Evolutionary conservation across 2,888 invertebrate genomes (phyloP), one percentile per base, ranked within the genome.

Genomic region (Chrysolina oricalcia): DNA sequence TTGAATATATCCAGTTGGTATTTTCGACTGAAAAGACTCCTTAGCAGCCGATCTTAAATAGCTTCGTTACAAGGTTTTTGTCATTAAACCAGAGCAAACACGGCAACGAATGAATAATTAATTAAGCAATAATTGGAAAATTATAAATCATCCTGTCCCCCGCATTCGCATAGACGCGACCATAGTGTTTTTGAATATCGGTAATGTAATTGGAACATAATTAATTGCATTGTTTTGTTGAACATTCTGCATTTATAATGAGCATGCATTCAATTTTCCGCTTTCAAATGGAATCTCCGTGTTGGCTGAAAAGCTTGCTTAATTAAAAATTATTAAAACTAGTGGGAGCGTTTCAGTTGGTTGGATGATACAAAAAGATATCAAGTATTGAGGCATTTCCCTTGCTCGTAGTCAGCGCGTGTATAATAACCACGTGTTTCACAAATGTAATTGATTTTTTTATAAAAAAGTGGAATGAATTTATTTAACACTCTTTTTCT

Each of bases 201-300:
- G 41, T 70, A 74, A 74, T 74, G 70, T 74, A 74, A 74, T 74
- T 74, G 73, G 73, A 41, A 70, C 64, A 70, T 74, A 74, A 74
- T 74, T 74, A 74, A 74, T 64, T 74, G 73, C 73, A 70, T 66
- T 74, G 70, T 74, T 43, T 70, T 59, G 70, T 74, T 65, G 46
- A 70, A 41, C 53, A 63, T 65, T 68, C 40, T 56, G 70, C 65
- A 70, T 74, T 74, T 65, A 46, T 74, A 74, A 74, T 74, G 73
- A 74, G 59, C 23, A 53, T 53, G 64, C 53, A 59, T 41, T 64
- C 23, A 65, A 70, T 74, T 70, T 74, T 74, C 56, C 46, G 59
- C 65, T 46, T 65, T 43, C 56, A 35, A 40, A 40, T 63, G 46
- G 41, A 74, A 70, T 56, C 65, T 50, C 56, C 50, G 64, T 63